phyloP scores from a whole-genome alignment of 2,888 invertebrate species.

The Gibbula magus region DNA sequence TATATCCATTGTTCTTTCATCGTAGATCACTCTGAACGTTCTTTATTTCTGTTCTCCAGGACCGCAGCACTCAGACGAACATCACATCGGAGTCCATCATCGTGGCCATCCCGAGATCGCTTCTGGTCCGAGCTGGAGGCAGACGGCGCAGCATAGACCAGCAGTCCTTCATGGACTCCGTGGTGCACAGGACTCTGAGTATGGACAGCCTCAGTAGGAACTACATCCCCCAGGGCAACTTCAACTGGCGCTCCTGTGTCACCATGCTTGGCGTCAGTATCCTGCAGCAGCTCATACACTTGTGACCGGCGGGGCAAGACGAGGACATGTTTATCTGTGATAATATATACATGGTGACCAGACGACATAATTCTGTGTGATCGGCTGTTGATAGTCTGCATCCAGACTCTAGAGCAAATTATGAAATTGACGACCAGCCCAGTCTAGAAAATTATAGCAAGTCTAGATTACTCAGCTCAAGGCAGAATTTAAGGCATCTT shows the following conservation, averaged over 20 bases:
- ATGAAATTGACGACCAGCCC: no score
- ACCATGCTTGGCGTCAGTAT: constrained; percentile 54
- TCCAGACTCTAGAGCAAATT: no score
- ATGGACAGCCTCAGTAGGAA: constrained; percentile 50
- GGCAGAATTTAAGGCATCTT: no score
- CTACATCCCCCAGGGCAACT: constrained; percentile 46
- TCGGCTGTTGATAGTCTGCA: no score
- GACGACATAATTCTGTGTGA: neutral
- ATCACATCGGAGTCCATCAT: constrained; percentile 48
- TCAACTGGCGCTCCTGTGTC: constrained; percentile 51
- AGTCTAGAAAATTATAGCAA: no score
- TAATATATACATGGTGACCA: neutral
- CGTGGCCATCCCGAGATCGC: constrained; percentile 46
- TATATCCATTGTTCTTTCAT: no score
- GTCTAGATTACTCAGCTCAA: no score
- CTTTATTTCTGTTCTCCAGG: constrained; percentile 35
- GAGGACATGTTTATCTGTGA: no score
- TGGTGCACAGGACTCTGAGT: constrained; percentile 48
- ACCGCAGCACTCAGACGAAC: constrained; percentile 51
- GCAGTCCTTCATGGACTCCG: constrained; percentile 43
- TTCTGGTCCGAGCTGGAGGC: constrained; percentile 29
- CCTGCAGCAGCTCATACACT: constrained; percentile 49
- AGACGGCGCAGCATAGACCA: constrained; percentile 19
- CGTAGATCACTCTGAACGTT: no score
- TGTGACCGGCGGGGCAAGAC: neutral